Base-by-base conservation (phyloP, 1,140 invertebrate species). In the Bombus polaris region DNA sequence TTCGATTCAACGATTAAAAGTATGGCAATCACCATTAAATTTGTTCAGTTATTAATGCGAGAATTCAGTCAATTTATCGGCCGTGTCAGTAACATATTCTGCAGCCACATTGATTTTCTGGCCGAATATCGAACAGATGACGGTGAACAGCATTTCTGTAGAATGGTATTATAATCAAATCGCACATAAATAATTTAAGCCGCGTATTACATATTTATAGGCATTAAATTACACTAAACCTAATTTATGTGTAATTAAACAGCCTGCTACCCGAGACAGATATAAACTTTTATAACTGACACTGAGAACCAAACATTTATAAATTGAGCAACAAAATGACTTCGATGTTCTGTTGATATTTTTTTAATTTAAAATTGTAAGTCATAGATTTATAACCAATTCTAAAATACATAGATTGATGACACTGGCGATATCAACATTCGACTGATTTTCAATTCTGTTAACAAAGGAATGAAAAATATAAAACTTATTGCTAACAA, bases 81-180 rank as follows among this genome's bases (percentile, higher is more conserved):
- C 6, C 12, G 1, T 37, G 32, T 39, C 35, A 59, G 25, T 35
- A 39, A 37, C 53, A 39, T 39, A 39, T 76, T 76, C 25, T 10
- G 9, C 32, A 18, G 22, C 5, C 25, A 57, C 25, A 15, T 37
- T 28, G 35, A 77, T 77, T n/a, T 77, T 39, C 37, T 39, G 28
- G 15, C 4, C 28, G 22, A 79, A 42, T 66, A 66, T 42, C 76
- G 37, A 66, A 42, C 62, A 79, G n/a, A n/a, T 66, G 59, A 15
- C n/a, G n/a, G n/a, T 3, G 25, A 39, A 28, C 35, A 59, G 25
- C 59, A 44, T 79, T 65, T 79, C 37, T 32, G 37, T 35, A 8
- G 22, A 79, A 70, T 70, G 32, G 65, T 28, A 47, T 79, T 79
- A 66, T 28, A 68, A 79, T 70, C 42, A 39, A 78, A 65, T 79